Conservation (phyloP, 2,797 vertebrate species). For the Sciurus carolinensis region DNA sequence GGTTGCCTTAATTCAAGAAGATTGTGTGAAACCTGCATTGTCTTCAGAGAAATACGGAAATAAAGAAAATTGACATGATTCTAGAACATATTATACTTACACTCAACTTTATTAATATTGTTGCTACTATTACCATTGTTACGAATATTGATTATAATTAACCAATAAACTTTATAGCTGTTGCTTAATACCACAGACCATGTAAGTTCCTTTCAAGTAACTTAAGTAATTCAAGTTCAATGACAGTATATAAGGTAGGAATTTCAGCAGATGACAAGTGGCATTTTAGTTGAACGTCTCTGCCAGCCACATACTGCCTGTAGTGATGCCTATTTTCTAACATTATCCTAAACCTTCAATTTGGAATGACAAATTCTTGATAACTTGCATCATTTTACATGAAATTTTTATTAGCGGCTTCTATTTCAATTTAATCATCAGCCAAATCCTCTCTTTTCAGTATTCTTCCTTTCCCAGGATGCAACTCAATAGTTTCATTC, state of each 20-base stretch:
- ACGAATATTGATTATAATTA: neutral
- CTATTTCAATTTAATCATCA: constrained; percentile 38
- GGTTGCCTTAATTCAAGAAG: neutral
- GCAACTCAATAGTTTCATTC: constrained; percentile 28
- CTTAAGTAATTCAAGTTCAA: neutral
- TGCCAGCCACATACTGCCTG: neutral
- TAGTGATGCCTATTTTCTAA: neutral
- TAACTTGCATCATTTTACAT: constrained; percentile 50
- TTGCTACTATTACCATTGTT: neutral
- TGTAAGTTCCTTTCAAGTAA: neutral
- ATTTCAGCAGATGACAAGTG: neutral
- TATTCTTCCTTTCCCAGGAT: constrained; percentile 5
- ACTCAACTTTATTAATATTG: neutral
- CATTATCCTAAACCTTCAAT: neutral
- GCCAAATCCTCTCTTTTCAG: constrained; percentile 40
- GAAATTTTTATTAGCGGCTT: neutral
- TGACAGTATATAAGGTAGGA: neutral
- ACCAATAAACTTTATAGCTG: neutral
- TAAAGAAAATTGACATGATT: neutral
- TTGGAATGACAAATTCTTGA: neutral
- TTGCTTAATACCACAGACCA: neutral
- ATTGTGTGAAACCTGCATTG: neutral
- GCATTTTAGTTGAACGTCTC: neutral
- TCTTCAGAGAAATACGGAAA: neutral
- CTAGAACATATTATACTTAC: neutral